Evolutionary conservation across 2,113 vertebrate genomes (phyloP), one percentile per base, ranked within the genome.

Genomic region (Salvelinus namaycush): DNA sequence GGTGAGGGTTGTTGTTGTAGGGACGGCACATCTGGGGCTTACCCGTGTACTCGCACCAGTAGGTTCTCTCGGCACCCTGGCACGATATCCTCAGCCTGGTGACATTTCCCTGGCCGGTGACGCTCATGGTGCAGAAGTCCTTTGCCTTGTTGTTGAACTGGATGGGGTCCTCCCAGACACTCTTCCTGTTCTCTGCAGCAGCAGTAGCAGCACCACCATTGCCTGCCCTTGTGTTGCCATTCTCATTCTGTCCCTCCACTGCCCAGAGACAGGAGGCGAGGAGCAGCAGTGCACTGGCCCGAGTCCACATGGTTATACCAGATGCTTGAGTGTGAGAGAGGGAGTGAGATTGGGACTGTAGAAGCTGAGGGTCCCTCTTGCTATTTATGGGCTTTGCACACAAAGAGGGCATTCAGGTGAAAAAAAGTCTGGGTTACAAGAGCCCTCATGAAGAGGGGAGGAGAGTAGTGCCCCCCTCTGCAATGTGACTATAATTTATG

Each of bases 21-120:
- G 91, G 20, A 66, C 87, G 90, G 73, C 95, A 96, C 44, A 86
- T 49, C 0, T 91, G 76, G 0, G 95, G 95, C 51, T 88, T 92
- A 48, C 95, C 94, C 6, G 74, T 31, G 68, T 93, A 96, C 24
- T 96, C 95, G 66, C 95, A 96, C 94, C 93, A 95, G 88, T 95
- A 96, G 0, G 85, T 85, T 39, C 77, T 77, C 65, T 64, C 77
- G 60, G 14, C 77, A 39, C 89, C 86, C 75, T 51, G 86, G 82
- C 95, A 96, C 1, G 86, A 76, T 59, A 96, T 72, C 77, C 91
- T 89, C 68, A 96, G 86, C 27, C 75, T 86, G n/a, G 90, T 93
- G 80, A 87, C 57, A 4, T 94, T 92, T 16, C 87, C 86, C 0
- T 93, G 87, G 1, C 89, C 92, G 0, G 83, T 94, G 72, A 90